These are phyloP conservation scores for Lycodopsis pacificus DNA, from an alignment of 2,797 vertebrate species.

Conservation along the genomic window DNA sequence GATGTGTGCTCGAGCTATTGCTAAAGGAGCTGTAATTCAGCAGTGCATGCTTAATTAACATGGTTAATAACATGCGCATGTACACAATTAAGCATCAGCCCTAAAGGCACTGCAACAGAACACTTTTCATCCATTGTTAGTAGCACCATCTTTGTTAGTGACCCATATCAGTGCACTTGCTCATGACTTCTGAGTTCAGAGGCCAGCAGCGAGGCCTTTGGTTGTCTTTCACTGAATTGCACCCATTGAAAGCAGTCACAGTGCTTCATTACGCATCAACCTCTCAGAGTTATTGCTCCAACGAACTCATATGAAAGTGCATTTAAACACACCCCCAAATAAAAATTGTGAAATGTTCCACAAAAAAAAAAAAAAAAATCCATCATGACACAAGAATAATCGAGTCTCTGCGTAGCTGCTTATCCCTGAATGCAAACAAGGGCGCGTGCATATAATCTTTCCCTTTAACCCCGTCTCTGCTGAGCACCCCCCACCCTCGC, in stretches of 20 bases:
- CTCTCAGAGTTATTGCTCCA: slow-evolving; percentile 32
- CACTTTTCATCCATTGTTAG: slow-evolving; percentile 58
- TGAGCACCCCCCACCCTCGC: slow-evolving; percentile 24
- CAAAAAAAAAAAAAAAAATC: slow-evolving; percentile 40
- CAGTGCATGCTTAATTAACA: slow-evolving; percentile 62
- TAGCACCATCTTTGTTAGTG: slow-evolving; percentile 59
- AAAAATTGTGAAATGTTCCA: slow-evolving; percentile 31
- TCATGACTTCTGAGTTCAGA: slow-evolving; percentile 50
- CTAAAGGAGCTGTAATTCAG: slow-evolving; percentile 56
- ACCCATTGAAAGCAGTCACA: slow-evolving; percentile 22
- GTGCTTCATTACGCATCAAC: slow-evolving; percentile 10
- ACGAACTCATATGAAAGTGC: slow-evolving; percentile 56
- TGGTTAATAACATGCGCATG: slow-evolving; percentile 59
- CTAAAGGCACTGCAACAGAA: slow-evolving; percentile 58
- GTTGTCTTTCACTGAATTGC: slow-evolving; percentile 37
- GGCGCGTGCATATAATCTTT: slow-evolving; percentile 73
- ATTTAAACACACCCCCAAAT: slow-evolving; percentile 49
- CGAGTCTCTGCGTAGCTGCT: slow-evolving; percentile 49
- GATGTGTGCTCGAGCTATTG: slow-evolving; percentile 32
- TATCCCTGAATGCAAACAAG: slow-evolving; percentile 75
- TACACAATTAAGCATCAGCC: slow-evolving; percentile 67
- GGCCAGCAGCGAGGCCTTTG: slow-evolving; percentile 44
- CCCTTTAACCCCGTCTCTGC: slow-evolving; percentile 57
- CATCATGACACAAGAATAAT: slow-evolving; percentile 68
- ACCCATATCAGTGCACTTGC: slow-evolving; percentile 56